Evolutionary conservation across 2,888 invertebrate species (phyloP), one percentile per base, ranked within the genome.

Genomic region (Andrena flavipes): DNA sequence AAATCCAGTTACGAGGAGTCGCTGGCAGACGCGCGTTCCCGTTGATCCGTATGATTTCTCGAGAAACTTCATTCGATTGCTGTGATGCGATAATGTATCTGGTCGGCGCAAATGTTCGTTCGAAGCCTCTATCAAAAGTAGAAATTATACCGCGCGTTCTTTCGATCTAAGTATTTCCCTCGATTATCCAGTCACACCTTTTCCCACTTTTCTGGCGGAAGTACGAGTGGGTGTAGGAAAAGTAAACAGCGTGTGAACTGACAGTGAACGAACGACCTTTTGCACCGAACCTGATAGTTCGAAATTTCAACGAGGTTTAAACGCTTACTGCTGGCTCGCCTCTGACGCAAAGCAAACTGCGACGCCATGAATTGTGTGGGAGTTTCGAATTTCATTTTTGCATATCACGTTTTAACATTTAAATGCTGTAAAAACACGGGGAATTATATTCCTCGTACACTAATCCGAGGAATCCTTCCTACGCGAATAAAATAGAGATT

Each of bases 251-350:
- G 33, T 2, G 42, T 16, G 42, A 13, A 42, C 42, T 42, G 13
- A 42, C 42, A 42, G 42, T 5, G 42, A 42, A 16, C 42, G 42
- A 42, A 42, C 42, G 42, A 42, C 16, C 13, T 42, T 42, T 42
- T 42, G 4, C 42, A 4, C 4, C 1, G 16, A 42, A 42, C 56
- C 33, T 3, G 23, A 54, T 6, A 35, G 10, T 20, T 10, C 67
- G 77, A 79, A 63, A 65, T 81, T 74, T 81, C 65, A 20, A 42
- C n/a, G 54, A 74, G 54, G 20, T 70, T 75, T 63, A 48, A 70
- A 82, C 64, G 54, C 74, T 79, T 71, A 68, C 73, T 60, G 73
- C 75, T 67, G 75, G 35, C 26, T 65, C 13, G 10, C 13, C 48
- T 2, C 23, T 13, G 16, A 59, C 60, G 56, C 10, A 3, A 0